phyloP scores from a whole-genome alignment of 2,888 invertebrate genomes.

The Blastobasis adustella region DNA sequence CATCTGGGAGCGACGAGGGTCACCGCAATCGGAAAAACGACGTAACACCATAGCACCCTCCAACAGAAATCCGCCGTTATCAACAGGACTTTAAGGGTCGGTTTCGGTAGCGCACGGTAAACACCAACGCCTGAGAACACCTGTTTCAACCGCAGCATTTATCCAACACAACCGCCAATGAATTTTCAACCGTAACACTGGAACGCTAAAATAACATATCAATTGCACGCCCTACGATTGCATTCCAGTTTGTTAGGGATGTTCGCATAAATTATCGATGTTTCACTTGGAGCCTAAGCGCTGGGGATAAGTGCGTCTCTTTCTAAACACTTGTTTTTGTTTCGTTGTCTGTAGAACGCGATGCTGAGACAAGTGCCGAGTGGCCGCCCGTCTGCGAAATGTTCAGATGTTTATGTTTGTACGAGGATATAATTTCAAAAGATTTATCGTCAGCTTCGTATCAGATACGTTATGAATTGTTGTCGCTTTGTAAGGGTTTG shows the following conservation, averaged over 20 bases:
- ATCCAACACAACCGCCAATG: constrained; percentile 23
- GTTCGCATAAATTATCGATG: constrained; percentile 73
- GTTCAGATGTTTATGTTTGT: constrained; percentile 29
- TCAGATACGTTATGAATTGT: no score
- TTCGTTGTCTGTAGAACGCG: constrained; percentile 49
- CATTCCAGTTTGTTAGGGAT: constrained; percentile 69
- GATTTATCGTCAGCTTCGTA: no score
- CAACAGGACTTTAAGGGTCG: accelerated
- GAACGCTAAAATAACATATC: constrained; percentile 21
- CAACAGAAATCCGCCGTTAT: constrained; percentile 22
- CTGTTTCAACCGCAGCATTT: constrained; percentile 67
- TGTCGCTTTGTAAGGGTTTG: no score
- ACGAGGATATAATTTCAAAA: constrained; percentile 11
- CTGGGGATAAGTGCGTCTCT: constrained; percentile 50
- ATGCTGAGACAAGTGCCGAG: constrained; percentile 48
- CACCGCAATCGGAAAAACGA: constrained; percentile 24
- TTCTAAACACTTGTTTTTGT: constrained; percentile 66
- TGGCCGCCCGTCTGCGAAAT: constrained; percentile 38
- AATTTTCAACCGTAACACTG: constrained; percentile 16
- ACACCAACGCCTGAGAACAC: constrained; percentile 60
- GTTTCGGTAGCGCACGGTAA: constrained; percentile 11
- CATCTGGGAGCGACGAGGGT: constrained; percentile 69
- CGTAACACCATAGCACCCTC: constrained; percentile 11
- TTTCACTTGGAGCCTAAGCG: constrained; percentile 52
- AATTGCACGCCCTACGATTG: constrained; percentile 14